Evolutionary conservation across 2,113 vertebrate genomes (phyloP), one percentile per base, ranked within the genome.

Genomic region (Etia nguti): DNA sequence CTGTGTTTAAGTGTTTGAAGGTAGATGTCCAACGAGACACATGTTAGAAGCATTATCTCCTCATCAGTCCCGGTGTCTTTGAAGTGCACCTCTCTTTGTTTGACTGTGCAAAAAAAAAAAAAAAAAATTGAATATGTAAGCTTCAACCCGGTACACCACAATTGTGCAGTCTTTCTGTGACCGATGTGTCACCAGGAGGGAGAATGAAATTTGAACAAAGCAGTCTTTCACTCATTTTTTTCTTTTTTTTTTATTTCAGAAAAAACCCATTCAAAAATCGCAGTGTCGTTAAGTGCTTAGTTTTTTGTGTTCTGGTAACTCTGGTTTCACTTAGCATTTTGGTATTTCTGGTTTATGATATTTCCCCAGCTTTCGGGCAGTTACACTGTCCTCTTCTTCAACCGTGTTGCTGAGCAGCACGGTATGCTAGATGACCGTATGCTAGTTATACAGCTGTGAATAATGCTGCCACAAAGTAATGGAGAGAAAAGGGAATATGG

Each of bases 1-100:
- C 89, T 91, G 93, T 93, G 92, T 95, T 95, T 93, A 94, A 94
- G 89, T 92, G 93, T 95, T 90, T 82, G 88, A 94, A 91, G 80
- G 86, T 89, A 77, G 83, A 91, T 92, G 92, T 88, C 85, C 89
- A 94, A 92, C 83, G 89, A 88, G 88, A 92, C 85, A 87, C 91
- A 89, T 93, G 92, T 90, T 86, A 88, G 92, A 85, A 80, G 85
- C 90, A 93, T 95, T 94, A 94, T 94, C 91, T 92, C 88, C 92
- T 89, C 92, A 93, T 95, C 93, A 92, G 92, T 94, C 90, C 90
- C 59, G 50, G 52, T 62, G 89, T 79, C 77, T 86, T 88, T 83
- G 36, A 86, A 84, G 87, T 86, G 81, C 62, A 41, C 34, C 46
- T 10, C 29, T 89, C 65, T 83, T 79, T 86, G 54, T 83, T 86